Evolutionary conservation across 2,888 invertebrate species (phyloP), one percentile per base, ranked within the genome.

Genomic region (Meliscaeva auricollis): DNA sequence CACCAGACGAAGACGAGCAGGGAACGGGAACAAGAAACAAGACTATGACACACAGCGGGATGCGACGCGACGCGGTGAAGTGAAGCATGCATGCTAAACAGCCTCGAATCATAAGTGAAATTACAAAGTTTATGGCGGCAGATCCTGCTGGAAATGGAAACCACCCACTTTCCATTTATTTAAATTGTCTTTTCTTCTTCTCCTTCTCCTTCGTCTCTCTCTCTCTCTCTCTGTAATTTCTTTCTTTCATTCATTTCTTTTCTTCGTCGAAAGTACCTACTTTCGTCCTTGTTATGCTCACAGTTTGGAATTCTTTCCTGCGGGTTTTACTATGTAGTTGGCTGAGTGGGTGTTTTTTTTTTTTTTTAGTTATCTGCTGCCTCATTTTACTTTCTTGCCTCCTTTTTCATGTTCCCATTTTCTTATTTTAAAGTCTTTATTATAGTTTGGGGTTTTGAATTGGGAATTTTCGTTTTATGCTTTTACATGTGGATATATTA

Each of bases 161-260:
- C 85, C 85, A 80, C 80, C 85, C 85, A 85, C 76, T 81, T 85
- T 80, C 76, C 80, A 81, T 85, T 85, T 85, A 85, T 80, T 85
- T 85, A 85, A 76, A 85, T 85, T 85, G 80, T 73, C 72, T 72
- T 70, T 66, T 75, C 41, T 72, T 58, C 44, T 58, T 66, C 32
- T 70, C 20, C 9, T 68, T n/a, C n/a, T n/a, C n/a, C n/a, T n/a
- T n/a, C n/a, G 11, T 32, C 1, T 35, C 9, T 15, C 4, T 56
- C n/a, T 8, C 0, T 13, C 15, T 9, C 22, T 11, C 2, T 38
- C 38, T 38, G 38, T 38, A 38, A 38, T 38, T 38, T 38, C 38
- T 38, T 26, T 26, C 26, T 11, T 13, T 26, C n/a, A n/a, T 26
- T 30, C n/a, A 4, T 41, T 22, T n/a, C 41, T 62, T 38, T 3